These are phyloP conservation scores for Ischnura elegans DNA, from an alignment of 2,888 invertebrate genomes.

Conservation along the genomic window DNA sequence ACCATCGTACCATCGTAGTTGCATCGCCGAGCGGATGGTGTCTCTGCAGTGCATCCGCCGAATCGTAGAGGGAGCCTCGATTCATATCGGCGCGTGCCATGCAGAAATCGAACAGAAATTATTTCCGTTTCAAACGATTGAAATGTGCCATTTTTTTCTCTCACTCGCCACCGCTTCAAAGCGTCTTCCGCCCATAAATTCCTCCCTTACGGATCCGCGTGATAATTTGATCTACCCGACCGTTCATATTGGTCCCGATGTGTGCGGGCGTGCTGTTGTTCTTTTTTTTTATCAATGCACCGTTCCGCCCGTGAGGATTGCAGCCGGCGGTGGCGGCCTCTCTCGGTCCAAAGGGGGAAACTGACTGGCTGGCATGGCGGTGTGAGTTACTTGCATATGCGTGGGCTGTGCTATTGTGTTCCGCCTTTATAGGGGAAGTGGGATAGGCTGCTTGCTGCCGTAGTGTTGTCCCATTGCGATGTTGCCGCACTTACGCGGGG, in stretches of 20 bases:
- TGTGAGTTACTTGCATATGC: not conserved
- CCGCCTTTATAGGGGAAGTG: not conserved
- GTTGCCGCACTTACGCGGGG: not conserved
- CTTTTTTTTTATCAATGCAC: not conserved
- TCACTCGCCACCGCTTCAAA: not conserved
- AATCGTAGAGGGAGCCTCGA: not conserved
- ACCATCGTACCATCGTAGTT: not conserved
- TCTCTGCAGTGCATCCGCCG: not conserved
- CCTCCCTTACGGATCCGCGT: not conserved
- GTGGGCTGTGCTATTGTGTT: conserved; percentile 13
- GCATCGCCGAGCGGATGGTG: not conserved
- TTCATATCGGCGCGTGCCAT: conserved; percentile 11
- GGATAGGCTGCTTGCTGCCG: no score
- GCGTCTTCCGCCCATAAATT: not conserved
- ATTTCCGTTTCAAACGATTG: not conserved
- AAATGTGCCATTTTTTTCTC: not conserved
- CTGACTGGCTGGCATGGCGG: not conserved
- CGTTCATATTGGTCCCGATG: not conserved
- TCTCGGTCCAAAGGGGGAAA: not conserved
- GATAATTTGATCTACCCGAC: not conserved
- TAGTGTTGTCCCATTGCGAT: not conserved
- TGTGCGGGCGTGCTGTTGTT: no score
- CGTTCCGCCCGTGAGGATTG: not conserved
- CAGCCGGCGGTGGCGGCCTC: not conserved
- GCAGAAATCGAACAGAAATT: not conserved